These are phyloP conservation scores for Yponomeuta sedellus DNA, from an alignment of 2,888 invertebrate species.

Conservation along the genomic window DNA sequence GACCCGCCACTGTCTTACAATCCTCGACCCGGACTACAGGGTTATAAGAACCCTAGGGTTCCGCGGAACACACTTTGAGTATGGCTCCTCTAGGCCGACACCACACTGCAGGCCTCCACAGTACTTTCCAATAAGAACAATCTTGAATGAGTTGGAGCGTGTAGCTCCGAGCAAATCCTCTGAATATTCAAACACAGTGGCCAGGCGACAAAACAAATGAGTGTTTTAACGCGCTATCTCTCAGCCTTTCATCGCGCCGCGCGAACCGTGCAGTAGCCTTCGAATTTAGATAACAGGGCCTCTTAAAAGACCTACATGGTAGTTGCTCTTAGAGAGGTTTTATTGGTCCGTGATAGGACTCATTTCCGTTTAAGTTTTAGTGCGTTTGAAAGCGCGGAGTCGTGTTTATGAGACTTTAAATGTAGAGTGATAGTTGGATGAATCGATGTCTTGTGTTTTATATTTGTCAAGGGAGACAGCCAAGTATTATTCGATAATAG, in stretches of 20 bases:
- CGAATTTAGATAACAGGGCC: slow-evolving; percentile 16
- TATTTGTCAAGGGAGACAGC: not conserved
- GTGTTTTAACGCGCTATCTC: slow-evolving; percentile 71
- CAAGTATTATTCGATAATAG: no score
- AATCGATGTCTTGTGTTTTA: not conserved
- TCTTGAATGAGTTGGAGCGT: no score
- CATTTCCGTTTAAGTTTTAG: not conserved
- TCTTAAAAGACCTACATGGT: slow-evolving; percentile 11
- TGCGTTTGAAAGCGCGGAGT: not conserved
- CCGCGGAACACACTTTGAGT: no score
- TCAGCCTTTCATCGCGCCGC: slow-evolving; percentile 57
- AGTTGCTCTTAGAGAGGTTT: not conserved
- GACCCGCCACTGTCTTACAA: no score
- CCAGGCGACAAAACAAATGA: slow-evolving; percentile 72
- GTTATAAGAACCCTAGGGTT: no score
- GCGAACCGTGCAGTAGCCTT: slow-evolving; percentile 12
- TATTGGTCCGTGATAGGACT: not conserved
- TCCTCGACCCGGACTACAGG: no score
- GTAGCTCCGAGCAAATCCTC: not conserved
- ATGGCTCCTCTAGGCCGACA: no score
- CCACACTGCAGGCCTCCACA: no score
- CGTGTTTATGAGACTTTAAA: not conserved
- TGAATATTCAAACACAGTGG: not conserved
- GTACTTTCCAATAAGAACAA: no score
- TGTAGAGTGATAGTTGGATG: not conserved